Base-by-base conservation (phyloP, 2,888 invertebrate genomes). In the Siphlonurus alternatus region DNA sequence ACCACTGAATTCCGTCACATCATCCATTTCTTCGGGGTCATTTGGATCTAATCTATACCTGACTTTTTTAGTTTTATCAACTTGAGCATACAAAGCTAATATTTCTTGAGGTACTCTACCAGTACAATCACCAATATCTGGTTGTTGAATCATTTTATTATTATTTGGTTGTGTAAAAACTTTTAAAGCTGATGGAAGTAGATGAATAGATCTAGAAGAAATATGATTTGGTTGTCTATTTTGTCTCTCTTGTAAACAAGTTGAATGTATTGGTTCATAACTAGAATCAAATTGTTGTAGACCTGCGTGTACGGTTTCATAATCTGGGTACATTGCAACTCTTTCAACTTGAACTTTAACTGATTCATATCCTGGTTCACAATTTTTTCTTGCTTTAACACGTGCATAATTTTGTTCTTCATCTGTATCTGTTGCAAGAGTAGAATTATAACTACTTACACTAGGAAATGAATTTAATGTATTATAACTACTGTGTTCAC, bases 41-140 rank as follows among this genome's bases (percentile, higher is more conserved):
- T 23, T 53, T n/a, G 19, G 61, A 22, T 66, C 67, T 2, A 64
- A 61, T 18, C 67, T 63, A 65, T 67, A 67, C 23, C 65, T 67
- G 38, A 66, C 66, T 66, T 71, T 71, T 63, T 71, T 71, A 19
- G 69, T 67, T 60, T 70, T 70, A 59, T 70, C 70, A 10, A 71
- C 70, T 56, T 70, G 69, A 10, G 70, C 70, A 65, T 71, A 71
- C 22, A 71, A 64, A 15, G 70, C 70, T 59, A 69, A 38, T 10
- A 38, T 38, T 38, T 38, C 38, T 38, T 38, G 38, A 10, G 38
- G 38, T 38, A 38, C 38, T 15, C 38, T 38, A 10, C 38, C 38
- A 38, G 7, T 38, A 38, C 7, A 5, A 38, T 38, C 38, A 5
- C 38, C 38, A 38, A 38, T 38, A 38, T 38, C 38, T 10, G 38